A percentile compares a stretch with the other conserved stretches of the same genome.
These are phyloP conservation scores for Schizotus pectinicornis DNA, from an alignment of 2,888 invertebrate species.

Conservation along the genomic window DNA sequence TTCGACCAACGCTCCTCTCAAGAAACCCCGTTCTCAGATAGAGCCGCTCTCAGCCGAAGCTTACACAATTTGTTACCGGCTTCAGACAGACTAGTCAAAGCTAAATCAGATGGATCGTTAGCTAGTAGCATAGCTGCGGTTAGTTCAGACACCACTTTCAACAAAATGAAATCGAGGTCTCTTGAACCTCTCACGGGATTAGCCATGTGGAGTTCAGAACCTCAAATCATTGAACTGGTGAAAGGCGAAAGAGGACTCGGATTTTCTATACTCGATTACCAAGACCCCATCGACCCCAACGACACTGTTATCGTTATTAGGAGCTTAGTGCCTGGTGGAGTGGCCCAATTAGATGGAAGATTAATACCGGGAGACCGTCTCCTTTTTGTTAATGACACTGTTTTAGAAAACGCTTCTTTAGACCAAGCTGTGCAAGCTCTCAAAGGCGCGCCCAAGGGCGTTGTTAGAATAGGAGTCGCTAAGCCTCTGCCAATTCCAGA, in stretches of 20 bases:
- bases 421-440: slow-evolving; percentile 97
- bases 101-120: slow-evolving; percentile 90
- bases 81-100: slow-evolving; percentile 79
- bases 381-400: slow-evolving; percentile 92
- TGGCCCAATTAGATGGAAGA: slow-evolving; percentile 96
- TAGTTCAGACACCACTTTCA: slow-evolving; percentile 62
- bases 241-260: slow-evolving; percentile 98
- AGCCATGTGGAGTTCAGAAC: slow-evolving; percentile 98
- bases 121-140: slow-evolving; percentile 68
- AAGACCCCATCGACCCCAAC: slow-evolving; percentile 94
- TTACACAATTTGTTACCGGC: slow-evolving; percentile 70
- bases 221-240: slow-evolving; percentile 92
- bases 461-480: slow-evolving; percentile 95
- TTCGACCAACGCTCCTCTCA: slow-evolving; percentile 46
- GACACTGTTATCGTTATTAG: slow-evolving; percentile 98
- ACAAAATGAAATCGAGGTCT: slow-evolving; percentile 82
- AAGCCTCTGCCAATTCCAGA: slow-evolving; percentile 86
- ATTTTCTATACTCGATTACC: slow-evolving; percentile 95
- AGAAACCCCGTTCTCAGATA: slow-evolving; percentile 51
- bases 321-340: slow-evolving; percentile 97
- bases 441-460: slow-evolving; percentile 94
- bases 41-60: slow-evolving; percentile 60
- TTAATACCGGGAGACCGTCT: slow-evolving; percentile 96
- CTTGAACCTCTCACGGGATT: slow-evolving; percentile 96
- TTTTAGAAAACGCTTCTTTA: slow-evolving; percentile 91